These are phyloP conservation scores for Drosophila triauraria DNA, from an alignment of 1,140 invertebrate genomes.

Conservation along the genomic window DNA sequence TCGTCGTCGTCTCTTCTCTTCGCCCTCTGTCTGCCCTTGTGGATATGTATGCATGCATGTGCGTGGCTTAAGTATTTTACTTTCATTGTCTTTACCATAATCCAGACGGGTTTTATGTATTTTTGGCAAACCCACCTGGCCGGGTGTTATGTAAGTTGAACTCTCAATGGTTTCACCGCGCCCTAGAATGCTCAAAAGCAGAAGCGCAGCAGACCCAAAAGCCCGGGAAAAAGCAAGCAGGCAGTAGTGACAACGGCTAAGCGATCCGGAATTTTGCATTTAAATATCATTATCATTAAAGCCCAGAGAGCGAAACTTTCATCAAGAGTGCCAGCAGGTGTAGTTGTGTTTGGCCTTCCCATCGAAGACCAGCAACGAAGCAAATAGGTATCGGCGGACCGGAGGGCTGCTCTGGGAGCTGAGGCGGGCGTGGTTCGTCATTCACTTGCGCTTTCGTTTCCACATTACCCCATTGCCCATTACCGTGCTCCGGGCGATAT, in stretches of 20 bases:
- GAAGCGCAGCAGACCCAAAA: slow-evolving; percentile 7
- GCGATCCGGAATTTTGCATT: slow-evolving; percentile 32
- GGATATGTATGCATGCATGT: slow-evolving; percentile 31
- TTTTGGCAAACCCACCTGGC: slow-evolving; percentile 40
- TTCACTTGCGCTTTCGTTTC: slow-evolving; percentile 73
- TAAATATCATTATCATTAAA: slow-evolving; percentile 31
- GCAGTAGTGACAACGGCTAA: slow-evolving; percentile 8
- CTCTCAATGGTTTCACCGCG: slow-evolving; percentile 46
- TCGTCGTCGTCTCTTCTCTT: slow-evolving; percentile 21
- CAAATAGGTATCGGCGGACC: slow-evolving; percentile 25
- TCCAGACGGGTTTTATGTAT: slow-evolving; percentile 36
- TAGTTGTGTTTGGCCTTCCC: slow-evolving; percentile 30
- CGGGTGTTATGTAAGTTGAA: slow-evolving; percentile 53
- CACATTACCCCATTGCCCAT: slow-evolving; percentile 33
- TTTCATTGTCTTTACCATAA: slow-evolving; percentile 43
- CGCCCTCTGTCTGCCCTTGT: slow-evolving; percentile 25
- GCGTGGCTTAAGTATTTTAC: slow-evolving; percentile 21
- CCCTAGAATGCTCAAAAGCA: slow-evolving; percentile 58
- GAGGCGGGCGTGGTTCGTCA: slow-evolving; percentile 25
- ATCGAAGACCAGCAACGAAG: slow-evolving; percentile 19
- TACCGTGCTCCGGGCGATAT: slow-evolving; percentile 20
- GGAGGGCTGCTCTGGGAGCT: slow-evolving; percentile 14
- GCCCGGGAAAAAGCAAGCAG: neutral
- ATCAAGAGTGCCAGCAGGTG: slow-evolving; percentile 8
- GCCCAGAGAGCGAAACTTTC: slow-evolving; percentile 39